Evolutionary conservation across 2,888 invertebrate species (phyloP), one percentile per base, ranked within the genome.

Genomic region (Agelastica alni): DNA sequence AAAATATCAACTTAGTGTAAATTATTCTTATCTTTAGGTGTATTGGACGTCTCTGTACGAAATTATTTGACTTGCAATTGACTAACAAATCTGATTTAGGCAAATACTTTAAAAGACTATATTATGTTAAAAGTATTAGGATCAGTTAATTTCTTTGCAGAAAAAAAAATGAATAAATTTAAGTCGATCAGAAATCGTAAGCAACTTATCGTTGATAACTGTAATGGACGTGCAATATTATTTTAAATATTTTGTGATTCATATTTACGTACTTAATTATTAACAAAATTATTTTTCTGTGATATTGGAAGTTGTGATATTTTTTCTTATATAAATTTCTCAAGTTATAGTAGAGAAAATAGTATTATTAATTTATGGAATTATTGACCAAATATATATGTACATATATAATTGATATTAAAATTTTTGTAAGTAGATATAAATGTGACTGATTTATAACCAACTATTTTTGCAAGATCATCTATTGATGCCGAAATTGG

Each of bases 381-480:
- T 58, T 52, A 58, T 61, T 60, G 60, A 61, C 60, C 60, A 60
- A 61, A 58, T 61, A 60, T 58, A 60, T 54, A 51, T 60, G 54
- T 60, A 57, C 20, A 56, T 63, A 63, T 47, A 46, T 61, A 51
- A 61, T 63, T 63, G 63, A 66, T 69, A 60, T 47, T 56, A 67
- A 61, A 69, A 65, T 64, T 69, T 70, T 66, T 55, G 62, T 60
- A 58, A 61, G 63, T 60, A 61, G 61, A 60, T 59, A 67, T 59
- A 64, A 56, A 60, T 62, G 61, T 67, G 68, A 69, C 69, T 69
- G 69, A 68, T 64, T 64, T 61, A 59, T 54, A 63, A 59, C 58
- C 56, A 61, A 58, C 58, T 61, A 61, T 61, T 61, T 61, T 61
- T 66, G 61, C 66, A 63, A 64, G 49, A 56, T 57, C 62, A 63